phyloP scores from a whole-genome alignment of 2,797 vertebrate genomes.

The Sebastes kiyomatsui region DNA sequence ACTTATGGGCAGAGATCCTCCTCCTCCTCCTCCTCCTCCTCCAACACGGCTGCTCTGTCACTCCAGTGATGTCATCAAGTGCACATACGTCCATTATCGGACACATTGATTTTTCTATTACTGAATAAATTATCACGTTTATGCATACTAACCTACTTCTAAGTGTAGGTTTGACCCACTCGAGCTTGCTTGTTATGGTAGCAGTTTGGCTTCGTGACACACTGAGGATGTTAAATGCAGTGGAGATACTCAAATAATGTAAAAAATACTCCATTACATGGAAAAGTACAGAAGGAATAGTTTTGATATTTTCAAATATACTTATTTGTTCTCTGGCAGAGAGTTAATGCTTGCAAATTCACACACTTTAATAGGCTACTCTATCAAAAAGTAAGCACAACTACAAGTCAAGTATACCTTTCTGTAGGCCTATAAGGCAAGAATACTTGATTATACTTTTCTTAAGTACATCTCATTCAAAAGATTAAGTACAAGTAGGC shows the following conservation, averaged over 20 bases:
- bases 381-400: no score
- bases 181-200: not conserved
- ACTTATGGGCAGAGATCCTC: slow-evolving; percentile 52
- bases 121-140: not conserved
- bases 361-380: no score
- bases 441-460: no score
- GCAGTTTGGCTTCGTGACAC: not conserved
- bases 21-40: slow-evolving; percentile 29
- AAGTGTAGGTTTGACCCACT: no score
- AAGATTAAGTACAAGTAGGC: no score
- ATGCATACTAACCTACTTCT: no score
- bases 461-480: no score
- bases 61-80: slow-evolving; percentile 72
- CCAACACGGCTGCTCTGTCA: slow-evolving; percentile 71
- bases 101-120: not conserved
- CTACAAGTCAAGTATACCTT: no score
- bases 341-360: not conserved
- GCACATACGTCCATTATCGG: slow-evolving; percentile 22
- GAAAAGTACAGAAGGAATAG: not conserved
- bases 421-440: no score
- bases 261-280: not conserved
- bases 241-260: not conserved
- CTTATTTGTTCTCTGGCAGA: not conserved
- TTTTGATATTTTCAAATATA: no score
- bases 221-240: no score